Percentiles rank a stretch among this genome's conserved stretches.
These are phyloP conservation scores for Eueides isabella DNA, from an alignment of 1,140 invertebrate species.

Conservation along the genomic window DNA sequence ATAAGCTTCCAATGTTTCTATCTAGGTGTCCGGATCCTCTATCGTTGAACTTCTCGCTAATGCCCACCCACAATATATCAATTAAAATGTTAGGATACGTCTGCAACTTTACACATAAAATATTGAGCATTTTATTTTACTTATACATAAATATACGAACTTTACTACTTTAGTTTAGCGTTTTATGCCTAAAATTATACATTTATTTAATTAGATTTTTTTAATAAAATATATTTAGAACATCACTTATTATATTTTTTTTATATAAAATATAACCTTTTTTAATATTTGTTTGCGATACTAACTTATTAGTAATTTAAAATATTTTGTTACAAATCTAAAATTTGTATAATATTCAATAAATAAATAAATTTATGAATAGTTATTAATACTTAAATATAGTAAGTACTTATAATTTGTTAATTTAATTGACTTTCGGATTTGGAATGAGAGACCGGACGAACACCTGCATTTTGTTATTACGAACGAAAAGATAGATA, in stretches of 20 bases:
- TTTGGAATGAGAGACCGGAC: slow-evolving; percentile 69
- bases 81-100: background rate
- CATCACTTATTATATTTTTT: too few relatives aligned
- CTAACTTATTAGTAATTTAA: too few relatives aligned
- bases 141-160: background rate
- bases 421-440: slow-evolving; percentile 47
- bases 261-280: too few relatives aligned
- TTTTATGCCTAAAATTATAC: background rate
- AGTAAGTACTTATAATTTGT: background rate
- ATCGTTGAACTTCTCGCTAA: slow-evolving; percentile 67
- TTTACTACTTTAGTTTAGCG: background rate
- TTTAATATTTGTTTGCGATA: too few relatives aligned
- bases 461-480: slow-evolving; percentile 71
- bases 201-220: background rate
- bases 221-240: background rate
- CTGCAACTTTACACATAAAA: background rate
- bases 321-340: background rate
- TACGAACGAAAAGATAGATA: slow-evolving; percentile 37
- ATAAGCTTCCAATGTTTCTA: slow-evolving; percentile 79
- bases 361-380: background rate
- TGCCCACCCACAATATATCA: slow-evolving; percentile 58
- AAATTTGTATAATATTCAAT: background rate
- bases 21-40: slow-evolving; percentile 74
- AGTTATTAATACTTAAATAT: background rate
- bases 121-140: background rate